phyloP scores from a whole-genome alignment of 2,888 invertebrate species.

The Euphydryas editha region DNA sequence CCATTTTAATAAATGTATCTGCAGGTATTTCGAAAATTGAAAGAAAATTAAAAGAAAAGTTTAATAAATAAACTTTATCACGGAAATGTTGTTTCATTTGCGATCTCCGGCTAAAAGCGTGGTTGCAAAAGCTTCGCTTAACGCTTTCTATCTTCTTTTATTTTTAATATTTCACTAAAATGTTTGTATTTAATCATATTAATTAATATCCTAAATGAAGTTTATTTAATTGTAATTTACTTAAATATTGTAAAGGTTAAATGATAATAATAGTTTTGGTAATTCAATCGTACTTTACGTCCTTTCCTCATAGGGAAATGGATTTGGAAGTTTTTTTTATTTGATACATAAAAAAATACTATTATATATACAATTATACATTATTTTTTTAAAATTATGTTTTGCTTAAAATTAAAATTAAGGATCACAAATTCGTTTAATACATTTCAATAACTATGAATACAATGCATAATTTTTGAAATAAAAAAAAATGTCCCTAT shows the following conservation, averaged over 20 bases:
- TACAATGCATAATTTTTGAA: no score
- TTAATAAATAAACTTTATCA: slow-evolving; percentile 11
- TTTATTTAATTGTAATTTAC: no score
- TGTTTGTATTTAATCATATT: neutral
- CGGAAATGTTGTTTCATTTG: slow-evolving; percentile 40
- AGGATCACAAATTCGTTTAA: no score
- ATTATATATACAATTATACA: neutral
- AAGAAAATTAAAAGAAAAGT: slow-evolving; percentile 20
- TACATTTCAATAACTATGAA: no score
- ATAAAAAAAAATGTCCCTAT: no score
- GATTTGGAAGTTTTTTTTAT: no score
- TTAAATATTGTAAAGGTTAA: no score
- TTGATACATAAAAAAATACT: no score
- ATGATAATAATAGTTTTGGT: no score
- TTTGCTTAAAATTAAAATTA: no score
- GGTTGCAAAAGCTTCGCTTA: slow-evolving; percentile 37
- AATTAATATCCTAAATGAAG: neutral
- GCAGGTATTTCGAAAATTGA: neutral
- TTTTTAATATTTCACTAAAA: neutral
- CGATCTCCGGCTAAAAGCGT: slow-evolving; percentile 21
- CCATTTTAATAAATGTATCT: neutral
- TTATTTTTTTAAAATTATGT: neutral
- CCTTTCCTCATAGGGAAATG: no score
- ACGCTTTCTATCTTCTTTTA: slow-evolving; percentile 24
- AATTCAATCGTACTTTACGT: no score